phyloP scores from a whole-genome alignment of 2,797 vertebrate species.

The Acanthurus tractus region DNA sequence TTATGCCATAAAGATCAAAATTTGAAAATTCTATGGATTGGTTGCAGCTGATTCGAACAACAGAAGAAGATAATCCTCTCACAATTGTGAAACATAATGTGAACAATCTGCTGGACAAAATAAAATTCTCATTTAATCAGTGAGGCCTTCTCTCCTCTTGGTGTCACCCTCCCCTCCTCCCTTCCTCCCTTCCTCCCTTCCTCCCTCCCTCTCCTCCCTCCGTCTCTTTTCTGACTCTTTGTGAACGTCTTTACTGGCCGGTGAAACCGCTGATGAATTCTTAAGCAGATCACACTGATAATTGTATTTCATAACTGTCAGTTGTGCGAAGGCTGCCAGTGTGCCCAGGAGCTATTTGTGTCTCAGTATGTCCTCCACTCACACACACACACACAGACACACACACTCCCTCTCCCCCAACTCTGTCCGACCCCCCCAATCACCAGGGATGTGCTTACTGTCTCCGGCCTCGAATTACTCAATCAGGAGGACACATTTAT shows the following conservation, averaged over 20 bases:
- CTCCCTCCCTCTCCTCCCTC: neutral
- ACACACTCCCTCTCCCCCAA: neutral
- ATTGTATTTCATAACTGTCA: conserved; percentile 98
- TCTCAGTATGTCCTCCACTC: conserved; percentile 82
- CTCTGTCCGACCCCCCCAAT: conserved; percentile 81
- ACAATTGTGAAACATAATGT: conserved; percentile 65
- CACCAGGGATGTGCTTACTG: conserved; percentile 89
- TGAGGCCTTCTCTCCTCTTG: conserved; percentile 52
- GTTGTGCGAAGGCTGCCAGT: conserved; percentile 90
- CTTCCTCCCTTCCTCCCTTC: neutral
- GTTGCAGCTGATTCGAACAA: conserved; percentile 35
- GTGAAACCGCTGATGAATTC: conserved; percentile 91
- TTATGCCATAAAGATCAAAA: neutral
- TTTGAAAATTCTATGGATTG: neutral
- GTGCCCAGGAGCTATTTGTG: conserved; percentile 90
- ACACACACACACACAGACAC: conserved; percentile 1
- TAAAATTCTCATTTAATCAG: conserved; percentile 78
- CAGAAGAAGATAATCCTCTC: conserved; percentile 54
- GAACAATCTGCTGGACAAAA: conserved; percentile 79
- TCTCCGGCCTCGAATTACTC: conserved; percentile 90
- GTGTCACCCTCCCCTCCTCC: conserved; percentile 11
- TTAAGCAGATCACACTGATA: conserved; percentile 97
- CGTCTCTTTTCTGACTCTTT: conserved; percentile 37
- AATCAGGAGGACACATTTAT: conserved; percentile 90
- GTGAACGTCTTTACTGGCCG: conserved; percentile 88